Evolutionary conservation across 2,113 vertebrate genomes (phyloP), one percentile per base, ranked within the genome.

Genomic region (Jaculus jaculus): DNA sequence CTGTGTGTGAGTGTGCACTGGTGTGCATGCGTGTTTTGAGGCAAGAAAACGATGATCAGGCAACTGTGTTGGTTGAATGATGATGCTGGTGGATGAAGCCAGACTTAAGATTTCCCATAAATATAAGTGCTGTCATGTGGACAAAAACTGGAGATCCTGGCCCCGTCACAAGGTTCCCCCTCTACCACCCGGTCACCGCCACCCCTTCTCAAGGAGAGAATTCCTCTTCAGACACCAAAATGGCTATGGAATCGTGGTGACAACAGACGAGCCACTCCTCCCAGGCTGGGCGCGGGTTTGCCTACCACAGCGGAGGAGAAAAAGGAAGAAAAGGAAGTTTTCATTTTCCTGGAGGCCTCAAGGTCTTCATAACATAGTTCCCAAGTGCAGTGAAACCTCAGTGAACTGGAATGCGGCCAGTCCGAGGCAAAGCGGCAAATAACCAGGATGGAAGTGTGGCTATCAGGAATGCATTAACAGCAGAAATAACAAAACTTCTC

Each of bases 361-460:
- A 90, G 95, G 90, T 94, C 95, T 97, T 95, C 88, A 88, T 88
- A 96, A 96, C 93, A 93, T 32, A 91, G 93, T 92, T 92, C 84
- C 94, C 94, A 95, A 95, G 93, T 72, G 94, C 93, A 91, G 87
- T 89, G 75, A 95, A 96, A 88, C 94, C 95, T 95, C 96, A 95
- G 17, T 75, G 68, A 87, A 58, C 82, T 96, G 96, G 94, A 94
- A 83, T 37, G 47, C 32, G 0, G 95, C 94, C 95, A 97, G 2
- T 86, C 74, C 63, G 95, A 94, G 88, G 85, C 66, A 54, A 34
- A 72, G 87, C 96, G 65, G 90, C 93, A 68, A 92, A 58, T 39
- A 54, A 94, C 94, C 92, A 79, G 97, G 95, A 95, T 96, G 78
- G 81, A 34, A 86, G 93, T 66, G 93, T 66, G 91, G 87, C 89